Evolutionary conservation across 2,797 vertebrate species (phyloP).

Genomic region (Anolis apletophallus): DNA sequence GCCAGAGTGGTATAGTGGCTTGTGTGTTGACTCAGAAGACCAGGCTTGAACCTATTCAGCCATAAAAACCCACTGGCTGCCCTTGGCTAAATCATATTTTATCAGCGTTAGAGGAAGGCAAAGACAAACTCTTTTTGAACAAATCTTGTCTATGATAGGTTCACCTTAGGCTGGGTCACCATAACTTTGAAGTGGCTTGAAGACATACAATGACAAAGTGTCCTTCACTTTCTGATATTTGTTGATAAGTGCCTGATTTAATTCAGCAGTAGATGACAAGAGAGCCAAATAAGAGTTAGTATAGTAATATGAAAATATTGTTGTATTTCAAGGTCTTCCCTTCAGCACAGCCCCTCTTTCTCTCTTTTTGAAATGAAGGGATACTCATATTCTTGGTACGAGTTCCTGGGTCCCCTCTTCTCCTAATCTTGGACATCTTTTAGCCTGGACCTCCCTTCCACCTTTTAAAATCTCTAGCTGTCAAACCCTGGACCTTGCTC

Average conservation of each 20-base stretch:
- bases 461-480: background rate
- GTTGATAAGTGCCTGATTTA: background rate
- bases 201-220: no score
- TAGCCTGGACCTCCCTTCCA: no score
- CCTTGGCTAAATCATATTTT: no score
- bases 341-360: background rate
- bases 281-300: background rate
- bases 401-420: background rate
- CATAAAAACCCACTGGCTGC: no score
- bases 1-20: no score
- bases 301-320: background rate
- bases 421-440: background rate
- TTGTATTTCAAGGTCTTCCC: background rate
- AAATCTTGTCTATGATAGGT: no score
- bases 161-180: no score
- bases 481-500: conserved; percentile 4
- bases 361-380: background rate
- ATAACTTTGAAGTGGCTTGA: no score
- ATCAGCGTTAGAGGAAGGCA: no score
- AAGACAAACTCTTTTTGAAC: no score
- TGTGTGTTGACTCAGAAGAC: no score
- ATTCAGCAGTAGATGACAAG: background rate
- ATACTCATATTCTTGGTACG: background rate
- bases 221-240: background rate
- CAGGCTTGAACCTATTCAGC: no score